Conservation (phyloP, 2,113 vertebrate species). For the Furnarius figulus region DNA sequence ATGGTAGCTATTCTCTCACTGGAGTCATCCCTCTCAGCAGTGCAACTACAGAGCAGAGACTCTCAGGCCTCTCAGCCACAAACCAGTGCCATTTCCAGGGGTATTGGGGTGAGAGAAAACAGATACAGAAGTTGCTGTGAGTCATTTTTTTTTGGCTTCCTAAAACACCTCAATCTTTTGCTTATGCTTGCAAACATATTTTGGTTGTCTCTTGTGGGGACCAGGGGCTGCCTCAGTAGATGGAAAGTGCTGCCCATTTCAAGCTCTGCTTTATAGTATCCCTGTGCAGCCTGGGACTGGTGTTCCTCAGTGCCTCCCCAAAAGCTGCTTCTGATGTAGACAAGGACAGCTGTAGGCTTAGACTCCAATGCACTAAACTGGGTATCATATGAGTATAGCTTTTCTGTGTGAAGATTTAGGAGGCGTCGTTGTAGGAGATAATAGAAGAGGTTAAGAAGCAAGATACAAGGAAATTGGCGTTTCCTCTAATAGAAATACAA, state of each 20-base stretch:
- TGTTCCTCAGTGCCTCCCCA: not conserved
- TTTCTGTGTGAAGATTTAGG: not conserved
- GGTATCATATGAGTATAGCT: not conserved
- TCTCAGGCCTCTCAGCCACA: rapidly evolving
- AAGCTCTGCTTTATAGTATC: not conserved
- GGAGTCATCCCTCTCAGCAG: no score
- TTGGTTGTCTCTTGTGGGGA: not conserved
- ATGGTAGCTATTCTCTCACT: rapidly evolving
- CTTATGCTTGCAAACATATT: rapidly evolving
- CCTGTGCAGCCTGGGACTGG: not conserved
- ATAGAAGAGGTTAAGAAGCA: not conserved
- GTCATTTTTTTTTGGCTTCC: not conserved
- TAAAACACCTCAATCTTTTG: not conserved
- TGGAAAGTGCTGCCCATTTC: rapidly evolving
- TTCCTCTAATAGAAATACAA: not conserved
- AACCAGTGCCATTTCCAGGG: not conserved
- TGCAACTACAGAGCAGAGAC: not conserved
- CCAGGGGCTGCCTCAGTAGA: not conserved
- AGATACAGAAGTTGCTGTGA: rapidly evolving
- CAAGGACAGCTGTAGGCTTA: not conserved
- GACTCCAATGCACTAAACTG: not conserved
- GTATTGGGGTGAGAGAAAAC: not conserved
- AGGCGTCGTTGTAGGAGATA: not conserved
- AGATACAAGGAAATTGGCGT: not conserved
- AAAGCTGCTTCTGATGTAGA: not conserved